Evolutionary conservation across 2,113 vertebrate genomes (phyloP).

Genomic region (Megaceryle torquata): DNA sequence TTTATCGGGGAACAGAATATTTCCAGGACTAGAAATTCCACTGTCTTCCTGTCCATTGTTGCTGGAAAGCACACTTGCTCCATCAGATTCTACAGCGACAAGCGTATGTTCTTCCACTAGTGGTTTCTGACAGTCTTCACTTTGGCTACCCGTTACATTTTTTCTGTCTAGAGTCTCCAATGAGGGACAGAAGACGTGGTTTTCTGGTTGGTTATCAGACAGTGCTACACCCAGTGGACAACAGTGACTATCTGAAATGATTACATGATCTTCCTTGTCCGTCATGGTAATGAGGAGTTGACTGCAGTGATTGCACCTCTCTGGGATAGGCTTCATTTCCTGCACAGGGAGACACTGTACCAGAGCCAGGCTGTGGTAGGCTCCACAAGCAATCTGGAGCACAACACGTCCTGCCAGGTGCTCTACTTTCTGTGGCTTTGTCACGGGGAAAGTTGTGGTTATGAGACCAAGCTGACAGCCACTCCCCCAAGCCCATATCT

Average conservation of each 20-base stretch:
- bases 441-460: slow-evolving; percentile 80
- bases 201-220: slow-evolving; percentile 69
- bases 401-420: slow-evolving; percentile 87
- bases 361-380: slow-evolving; percentile 89
- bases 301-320: slow-evolving; percentile 92
- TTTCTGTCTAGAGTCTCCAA: neutral
- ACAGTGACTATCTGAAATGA: slow-evolving; percentile 95
- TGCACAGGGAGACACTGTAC: slow-evolving; percentile 85
- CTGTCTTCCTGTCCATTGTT: neutral
- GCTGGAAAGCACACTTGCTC: slow-evolving; percentile 14
- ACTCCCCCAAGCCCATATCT: slow-evolving; percentile 96
- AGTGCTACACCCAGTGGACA: slow-evolving; percentile 85
- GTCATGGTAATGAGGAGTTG: slow-evolving; percentile 97
- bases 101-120: neutral
- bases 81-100: slow-evolving; percentile 1
- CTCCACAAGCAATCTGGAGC: slow-evolving; percentile 92
- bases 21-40: slow-evolving; percentile 55
- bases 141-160: neutral
- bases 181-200: neutral
- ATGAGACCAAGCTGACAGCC: slow-evolving; percentile 90
- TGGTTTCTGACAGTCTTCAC: slow-evolving; percentile 11
- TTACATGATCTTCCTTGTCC: slow-evolving; percentile 97
- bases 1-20: slow-evolving; percentile 73
- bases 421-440: slow-evolving; percentile 90
- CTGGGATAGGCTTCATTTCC: slow-evolving; percentile 81